Evolutionary conservation across 1,140 invertebrate genomes (phyloP).

Genomic region (Saccostrea glomerata): DNA sequence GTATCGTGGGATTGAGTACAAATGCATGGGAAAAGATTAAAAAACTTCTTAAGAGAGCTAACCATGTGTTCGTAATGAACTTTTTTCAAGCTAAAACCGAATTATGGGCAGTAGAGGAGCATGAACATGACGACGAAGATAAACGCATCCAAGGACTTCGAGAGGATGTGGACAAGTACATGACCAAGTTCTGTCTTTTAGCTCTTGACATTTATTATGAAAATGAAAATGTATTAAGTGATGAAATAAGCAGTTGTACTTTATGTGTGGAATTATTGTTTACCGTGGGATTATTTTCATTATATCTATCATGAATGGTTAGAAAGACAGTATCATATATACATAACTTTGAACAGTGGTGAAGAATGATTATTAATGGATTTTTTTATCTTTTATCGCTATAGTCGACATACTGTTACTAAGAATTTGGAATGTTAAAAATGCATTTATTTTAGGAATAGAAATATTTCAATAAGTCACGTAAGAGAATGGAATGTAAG

Average conservation of each 20-base stretch:
- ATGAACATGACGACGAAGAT: background rate
- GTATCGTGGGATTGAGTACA: background rate
- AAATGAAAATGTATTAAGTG: background rate
- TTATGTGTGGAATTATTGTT: conserved; percentile 14
- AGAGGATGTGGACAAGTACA: conserved; percentile 11
- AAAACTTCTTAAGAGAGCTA: background rate
- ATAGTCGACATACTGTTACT: background rate
- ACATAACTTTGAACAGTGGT: background rate
- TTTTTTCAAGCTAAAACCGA: background rate
- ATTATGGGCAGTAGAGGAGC: background rate
- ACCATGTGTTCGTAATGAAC: conserved; percentile 2
- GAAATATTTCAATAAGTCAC: background rate
- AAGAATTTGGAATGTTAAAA: background rate
- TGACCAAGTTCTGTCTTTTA: conserved; percentile 15
- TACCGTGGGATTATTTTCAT: conserved; percentile 8
- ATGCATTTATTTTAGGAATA: too few species aligned
- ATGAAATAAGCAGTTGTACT: background rate
- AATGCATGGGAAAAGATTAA: background rate
- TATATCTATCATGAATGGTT: background rate
- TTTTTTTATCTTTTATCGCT: background rate
- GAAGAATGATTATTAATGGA: conserved; percentile 2
- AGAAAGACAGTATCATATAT: background rate
- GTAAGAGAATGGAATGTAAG: background rate
- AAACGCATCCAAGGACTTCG: conserved; percentile 10
- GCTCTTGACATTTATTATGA: background rate